Percentiles rank a stretch among this genome's conserved stretches.
Evolutionary conservation across 2,113 vertebrate genomes (phyloP).

Genomic region (Boleophthalmus pectinirostris): DNA sequence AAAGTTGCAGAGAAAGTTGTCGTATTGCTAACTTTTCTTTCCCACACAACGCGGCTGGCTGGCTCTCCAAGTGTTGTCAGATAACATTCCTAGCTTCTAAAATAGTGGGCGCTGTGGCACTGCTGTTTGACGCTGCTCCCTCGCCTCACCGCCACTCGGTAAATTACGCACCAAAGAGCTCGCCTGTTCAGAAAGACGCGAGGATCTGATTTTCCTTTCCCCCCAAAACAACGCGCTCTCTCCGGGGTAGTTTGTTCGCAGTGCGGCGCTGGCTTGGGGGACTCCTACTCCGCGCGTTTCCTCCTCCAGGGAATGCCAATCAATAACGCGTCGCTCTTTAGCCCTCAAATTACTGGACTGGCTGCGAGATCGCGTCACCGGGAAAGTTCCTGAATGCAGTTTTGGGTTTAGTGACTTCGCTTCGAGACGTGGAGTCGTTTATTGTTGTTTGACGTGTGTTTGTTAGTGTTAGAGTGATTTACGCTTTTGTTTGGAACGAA

Average conservation of each 20-base stretch:
- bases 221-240: slow-evolving; percentile 37
- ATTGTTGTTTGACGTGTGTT: slow-evolving; percentile 53
- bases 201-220: slow-evolving; percentile 22
- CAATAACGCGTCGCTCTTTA: slow-evolving; percentile 72
- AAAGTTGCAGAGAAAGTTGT: slow-evolving; percentile 87
- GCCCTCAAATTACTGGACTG: slow-evolving; percentile 62
- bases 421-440: slow-evolving; percentile 36
- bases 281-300: slow-evolving; percentile 57
- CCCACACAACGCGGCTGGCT: slow-evolving; percentile 66
- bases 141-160: slow-evolving; percentile 56
- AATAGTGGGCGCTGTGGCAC: slow-evolving; percentile 97
- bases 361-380: slow-evolving; percentile 66
- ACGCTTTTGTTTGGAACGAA: slow-evolving; percentile 23
- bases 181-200: slow-evolving; percentile 18
- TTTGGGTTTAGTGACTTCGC: slow-evolving; percentile 35
- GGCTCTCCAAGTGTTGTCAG: slow-evolving; percentile 85
- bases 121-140: slow-evolving; percentile 64
- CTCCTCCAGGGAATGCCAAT: slow-evolving; percentile 78
- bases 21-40: slow-evolving; percentile 72
- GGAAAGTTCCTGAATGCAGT: slow-evolving; percentile 62
- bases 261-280: slow-evolving; percentile 50
- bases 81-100: slow-evolving; percentile 86
- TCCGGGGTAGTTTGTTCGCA: slow-evolving; percentile 34
- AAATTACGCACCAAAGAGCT: slow-evolving; percentile 66
- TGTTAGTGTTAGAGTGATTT: slow-evolving; percentile 51